Evolutionary conservation across 2,888 invertebrate species (phyloP).

Genomic region (Ormia ochracea): DNA sequence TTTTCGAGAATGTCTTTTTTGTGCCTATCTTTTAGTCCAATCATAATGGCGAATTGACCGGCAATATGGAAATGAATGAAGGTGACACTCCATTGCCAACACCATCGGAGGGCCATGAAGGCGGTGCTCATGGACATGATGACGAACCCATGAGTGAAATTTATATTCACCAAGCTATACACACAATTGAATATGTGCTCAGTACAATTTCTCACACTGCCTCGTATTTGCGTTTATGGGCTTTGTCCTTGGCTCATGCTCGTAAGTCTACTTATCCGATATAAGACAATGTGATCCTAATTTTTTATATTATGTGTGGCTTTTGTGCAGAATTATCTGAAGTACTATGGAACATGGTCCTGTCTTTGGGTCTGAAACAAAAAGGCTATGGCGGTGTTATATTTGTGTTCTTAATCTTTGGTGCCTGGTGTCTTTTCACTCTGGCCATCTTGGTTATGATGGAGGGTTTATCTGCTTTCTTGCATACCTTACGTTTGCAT

Average conservation of each 20-base stretch:
- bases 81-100: conserved; percentile 66
- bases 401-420: conserved; percentile 90
- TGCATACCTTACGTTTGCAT: conserved; percentile 98
- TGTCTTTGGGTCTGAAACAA: conserved; percentile 84
- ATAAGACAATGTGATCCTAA: too few species aligned
- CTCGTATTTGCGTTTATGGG: conserved; percentile 97
- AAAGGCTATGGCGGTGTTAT: conserved; percentile 84
- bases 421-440: conserved; percentile 93
- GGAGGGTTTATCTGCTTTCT: conserved; percentile 99
- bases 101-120: conserved; percentile 76
- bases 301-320: not conserved
- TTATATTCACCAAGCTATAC: conserved; percentile 95
- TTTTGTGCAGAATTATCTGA: conserved; percentile 84
- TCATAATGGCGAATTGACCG: conserved; percentile 82
- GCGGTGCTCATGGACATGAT: conserved; percentile 73
- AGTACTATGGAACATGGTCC: conserved; percentile 96
- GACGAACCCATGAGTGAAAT: conserved; percentile 89
- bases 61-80: conserved; percentile 79
- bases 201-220: conserved; percentile 98
- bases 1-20: not conserved
- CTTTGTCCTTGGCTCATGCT: conserved; percentile 96
- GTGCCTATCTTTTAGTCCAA: conserved; percentile 64
- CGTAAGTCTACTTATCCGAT: conserved; percentile 80
- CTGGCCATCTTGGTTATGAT: conserved; percentile 97
- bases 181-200: conserved; percentile 97